phyloP scores from a whole-genome alignment of 2,113 vertebrate species.

The Brachyistius frenatus region DNA sequence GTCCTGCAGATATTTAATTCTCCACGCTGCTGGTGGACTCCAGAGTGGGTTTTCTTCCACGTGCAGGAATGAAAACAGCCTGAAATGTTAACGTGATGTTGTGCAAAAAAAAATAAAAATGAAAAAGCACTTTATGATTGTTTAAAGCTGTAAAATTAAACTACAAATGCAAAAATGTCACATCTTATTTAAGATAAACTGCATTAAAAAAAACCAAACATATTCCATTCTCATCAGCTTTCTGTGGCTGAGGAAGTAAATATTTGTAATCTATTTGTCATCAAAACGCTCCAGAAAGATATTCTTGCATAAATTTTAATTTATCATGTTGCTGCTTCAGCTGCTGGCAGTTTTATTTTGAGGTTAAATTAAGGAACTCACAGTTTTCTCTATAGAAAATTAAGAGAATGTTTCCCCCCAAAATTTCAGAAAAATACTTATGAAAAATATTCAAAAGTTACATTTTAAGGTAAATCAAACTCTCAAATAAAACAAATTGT shows the following conservation, averaged over 20 bases:
- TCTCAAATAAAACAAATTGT: not conserved
- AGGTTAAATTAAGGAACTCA: too few relatives aligned
- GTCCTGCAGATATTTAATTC: conserved; percentile 5
- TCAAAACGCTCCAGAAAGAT: not conserved
- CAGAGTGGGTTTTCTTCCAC: not conserved
- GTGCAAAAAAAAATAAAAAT: not conserved
- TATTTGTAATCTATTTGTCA: not conserved
- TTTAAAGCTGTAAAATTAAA: not conserved
- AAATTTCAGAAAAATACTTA: too few relatives aligned
- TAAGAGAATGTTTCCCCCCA: too few relatives aligned
- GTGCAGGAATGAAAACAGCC: not conserved
- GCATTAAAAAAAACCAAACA: not conserved
- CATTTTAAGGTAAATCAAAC: not conserved
- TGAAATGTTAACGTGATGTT: not conserved
- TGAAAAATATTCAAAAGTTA: not conserved
- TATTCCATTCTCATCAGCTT: not conserved
- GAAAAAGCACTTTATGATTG: not conserved
- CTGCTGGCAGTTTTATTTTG: not conserved
- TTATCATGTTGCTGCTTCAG: too few relatives aligned
- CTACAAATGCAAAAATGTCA: not conserved
- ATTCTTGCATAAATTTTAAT: not conserved
- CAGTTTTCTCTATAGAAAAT: too few relatives aligned
- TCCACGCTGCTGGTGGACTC: not conserved
- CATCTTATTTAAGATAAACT: too few relatives aligned
- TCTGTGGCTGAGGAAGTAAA: conserved; percentile 7